Evolutionary conservation across 2,888 invertebrate genomes (phyloP).

Genomic region (Hanleya hanleyi): DNA sequence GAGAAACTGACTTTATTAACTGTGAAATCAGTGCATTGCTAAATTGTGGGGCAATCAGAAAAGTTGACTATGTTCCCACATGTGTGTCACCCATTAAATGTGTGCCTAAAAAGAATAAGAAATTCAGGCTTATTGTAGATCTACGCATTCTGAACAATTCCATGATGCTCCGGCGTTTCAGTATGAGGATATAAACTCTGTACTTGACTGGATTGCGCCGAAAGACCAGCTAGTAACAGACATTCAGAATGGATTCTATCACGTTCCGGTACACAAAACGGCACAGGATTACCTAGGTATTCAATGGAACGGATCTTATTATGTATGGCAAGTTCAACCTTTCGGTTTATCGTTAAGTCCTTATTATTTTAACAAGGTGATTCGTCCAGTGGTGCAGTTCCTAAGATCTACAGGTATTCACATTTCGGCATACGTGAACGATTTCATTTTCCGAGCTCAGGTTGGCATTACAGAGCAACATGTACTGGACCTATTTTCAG

Average conservation of each 20-base stretch:
- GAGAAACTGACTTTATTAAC: background rate
- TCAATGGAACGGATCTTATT: background rate
- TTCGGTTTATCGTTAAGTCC: background rate
- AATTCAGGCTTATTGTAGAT: conserved; percentile 18
- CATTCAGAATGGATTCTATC: background rate
- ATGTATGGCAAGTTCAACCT: background rate
- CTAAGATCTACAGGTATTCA: background rate
- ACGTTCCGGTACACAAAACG: background rate
- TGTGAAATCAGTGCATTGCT: conserved; percentile 13
- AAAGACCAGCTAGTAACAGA: background rate
- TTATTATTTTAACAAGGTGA: background rate
- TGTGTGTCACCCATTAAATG: conserved; percentile 21
- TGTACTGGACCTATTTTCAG: background rate
- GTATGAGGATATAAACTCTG: too few species aligned
- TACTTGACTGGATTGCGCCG: too few species aligned
- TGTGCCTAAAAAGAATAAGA: conserved; percentile 13
- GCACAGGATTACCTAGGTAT: background rate
- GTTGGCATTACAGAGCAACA: background rate
- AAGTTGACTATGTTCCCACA: conserved; percentile 9
- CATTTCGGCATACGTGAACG: background rate
- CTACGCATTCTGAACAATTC: conserved; percentile 10
- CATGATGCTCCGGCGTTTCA: conserved; percentile 13
- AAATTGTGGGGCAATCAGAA: conserved; percentile 14
- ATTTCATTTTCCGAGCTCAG: background rate
- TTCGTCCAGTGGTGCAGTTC: background rate